Evolutionary conservation across 2,888 invertebrate genomes (phyloP), one percentile per base, ranked within the genome.

Genomic region (Amorpha juglandis): DNA sequence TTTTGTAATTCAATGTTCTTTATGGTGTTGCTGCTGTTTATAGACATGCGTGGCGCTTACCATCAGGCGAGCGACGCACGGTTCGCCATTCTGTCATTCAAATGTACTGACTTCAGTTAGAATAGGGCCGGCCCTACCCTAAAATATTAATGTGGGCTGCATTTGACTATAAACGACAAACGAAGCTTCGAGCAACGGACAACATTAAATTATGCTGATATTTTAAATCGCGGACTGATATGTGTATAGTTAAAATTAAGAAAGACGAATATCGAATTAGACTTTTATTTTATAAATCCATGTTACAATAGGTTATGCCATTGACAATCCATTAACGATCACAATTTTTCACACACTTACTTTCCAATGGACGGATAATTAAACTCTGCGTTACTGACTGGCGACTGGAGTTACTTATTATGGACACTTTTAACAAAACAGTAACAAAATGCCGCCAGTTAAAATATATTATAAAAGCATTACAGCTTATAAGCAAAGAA

Each of bases 231-330:
- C 27, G 27, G 27, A 4, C 4, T 27, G 27, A 27, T 1, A 4
- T 4, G 27, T 27, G 27, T 27, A 45, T 1, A 12, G 12, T 2
- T 45, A 45, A 12, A 45, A 47, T 21, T 21, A 48, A 9, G 9
- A 51, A 51, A 42, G 12, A 19, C 12, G 14, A 63, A 47, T 6
- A 35, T 63, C 63, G 38, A 63, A 66, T 66, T 66, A 66, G 63
- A 66, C 63, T 52, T 66, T 66, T 66, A 66, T 66, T 50, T 66
- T 38, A 53, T 63, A 66, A 63, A 66, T 63, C 63, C 45, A 48
- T 66, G 52, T 66, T 66, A 66, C 51, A 66, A 47, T 66, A 62
- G 45, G 63, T 66, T 63, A 66, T 38, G 19, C 16, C 66, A 6
- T 35, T 3, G 16, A 51, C 16, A 51, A 9, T 55, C 38, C 51